A percentile compares a stretch with the other conserved stretches of the same genome.
Evolutionary conservation across 1,140 invertebrate species (phyloP).

Genomic region (Lordiphosa mommai): DNA sequence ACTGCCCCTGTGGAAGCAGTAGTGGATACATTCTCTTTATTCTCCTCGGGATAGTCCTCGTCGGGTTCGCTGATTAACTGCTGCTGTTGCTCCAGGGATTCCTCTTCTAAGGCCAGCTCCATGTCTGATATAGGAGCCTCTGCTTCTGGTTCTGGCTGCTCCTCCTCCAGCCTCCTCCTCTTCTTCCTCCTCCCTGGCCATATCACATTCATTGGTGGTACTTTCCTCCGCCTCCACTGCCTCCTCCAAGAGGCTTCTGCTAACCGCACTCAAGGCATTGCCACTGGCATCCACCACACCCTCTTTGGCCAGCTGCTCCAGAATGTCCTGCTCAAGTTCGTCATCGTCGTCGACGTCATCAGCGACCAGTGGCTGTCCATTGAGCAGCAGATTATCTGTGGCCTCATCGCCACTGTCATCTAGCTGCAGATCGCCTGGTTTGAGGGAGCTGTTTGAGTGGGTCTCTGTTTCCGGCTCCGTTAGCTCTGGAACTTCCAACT

Average conservation of each 20-base stretch:
- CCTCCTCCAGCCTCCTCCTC: background rate
- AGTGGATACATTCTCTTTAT: conserved; percentile 63
- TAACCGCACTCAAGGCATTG: conserved; percentile 48
- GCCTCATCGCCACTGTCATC: conserved; percentile 39
- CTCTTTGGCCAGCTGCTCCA: conserved; percentile 52
- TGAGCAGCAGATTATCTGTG: conserved; percentile 1
- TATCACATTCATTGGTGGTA: conserved; percentile 17
- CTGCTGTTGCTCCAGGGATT: conserved; percentile 9
- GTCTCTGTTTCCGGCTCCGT: background rate
- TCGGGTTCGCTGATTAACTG: conserved; percentile 19
- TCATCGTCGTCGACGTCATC: conserved; percentile 28
- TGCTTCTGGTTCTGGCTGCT: background rate
- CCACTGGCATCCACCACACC: conserved; percentile 56
- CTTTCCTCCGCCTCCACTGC: background rate
- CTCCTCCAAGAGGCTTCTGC: background rate
- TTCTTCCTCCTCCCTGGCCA: background rate
- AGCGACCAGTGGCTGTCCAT: conserved; percentile 5
- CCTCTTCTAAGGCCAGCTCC: conserved; percentile 5
- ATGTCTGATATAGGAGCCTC: background rate
- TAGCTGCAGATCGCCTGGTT: conserved; percentile 30
- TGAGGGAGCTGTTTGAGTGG: conserved; percentile 21
- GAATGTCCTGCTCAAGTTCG: conserved; percentile 57
- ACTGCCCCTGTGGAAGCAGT: conserved; percentile 15
- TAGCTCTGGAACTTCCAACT: background rate
- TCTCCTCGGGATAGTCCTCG: conserved; percentile 49